Evolutionary conservation across 2,888 invertebrate genomes (phyloP), one percentile per base, ranked within the genome.

Genomic region (Tolmerus cingulatus): DNA sequence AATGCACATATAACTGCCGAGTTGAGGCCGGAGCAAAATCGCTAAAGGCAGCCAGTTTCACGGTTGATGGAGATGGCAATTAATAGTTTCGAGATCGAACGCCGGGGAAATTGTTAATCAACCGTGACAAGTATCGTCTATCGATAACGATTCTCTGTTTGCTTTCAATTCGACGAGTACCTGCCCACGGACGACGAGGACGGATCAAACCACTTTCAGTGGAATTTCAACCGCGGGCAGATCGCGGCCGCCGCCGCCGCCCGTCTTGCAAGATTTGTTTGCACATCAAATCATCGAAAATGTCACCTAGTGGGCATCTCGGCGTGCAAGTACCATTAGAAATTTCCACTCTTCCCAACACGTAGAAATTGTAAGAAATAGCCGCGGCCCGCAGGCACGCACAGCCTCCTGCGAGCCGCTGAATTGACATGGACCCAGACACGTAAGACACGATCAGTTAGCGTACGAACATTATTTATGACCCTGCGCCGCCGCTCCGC

Each of bases 31-130:
- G 51, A 51, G 51, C 51, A n/a, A 7, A 79, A 79, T 79, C 14
- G 51, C 46, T 46, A 7, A 30, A 46, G 16, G 79, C 79, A 79
- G 19, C 14, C 30, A 23, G 46, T 79, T 79, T 79, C 79, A 79
- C 46, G 79, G 79, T 79, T 79, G 82, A 57, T 82, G 34, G 82
- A 82, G 82, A 55, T 46, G 57, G 57, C 82, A 82, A 57, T 82
- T 82, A 57, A 82, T 57, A 57, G 57, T 55, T 37, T 37, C 30
- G 57, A 86, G 76, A 86, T 86, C 86, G 76, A 9, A n/a, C 74
- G 55, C 34, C 51, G 51, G 51, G 66, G 43, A 85, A 85, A 76
- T 86, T 86, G 51, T 76, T 76, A 86, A 86, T 86, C 76, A 86
- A 86, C 40, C 74, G 34, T 76, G 86, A 76, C 86, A 86, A 86